These are phyloP conservation scores for Bellardia bayeri DNA, from an alignment of 2,888 invertebrate genomes.

Conservation along the genomic window DNA sequence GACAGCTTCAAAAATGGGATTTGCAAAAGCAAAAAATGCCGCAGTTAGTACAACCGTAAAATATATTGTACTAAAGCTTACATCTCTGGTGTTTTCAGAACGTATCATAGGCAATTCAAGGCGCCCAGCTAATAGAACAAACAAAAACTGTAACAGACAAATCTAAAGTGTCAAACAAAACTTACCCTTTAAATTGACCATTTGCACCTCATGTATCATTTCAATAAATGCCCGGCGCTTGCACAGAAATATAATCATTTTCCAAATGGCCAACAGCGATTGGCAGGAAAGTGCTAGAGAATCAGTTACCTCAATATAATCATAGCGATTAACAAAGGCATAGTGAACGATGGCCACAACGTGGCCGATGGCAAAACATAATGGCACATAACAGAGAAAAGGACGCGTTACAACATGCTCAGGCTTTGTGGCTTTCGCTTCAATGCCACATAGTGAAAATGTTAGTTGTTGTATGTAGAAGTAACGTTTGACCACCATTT, in stretches of 20 bases:
- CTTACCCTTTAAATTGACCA: slow-evolving; percentile 12
- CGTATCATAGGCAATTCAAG: slow-evolving; percentile 40
- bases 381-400: slow-evolving; percentile 20
- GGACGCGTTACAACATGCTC: slow-evolving; percentile 43
- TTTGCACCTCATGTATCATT: slow-evolving; percentile 9
- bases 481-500: slow-evolving; percentile 47
- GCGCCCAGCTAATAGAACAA: slow-evolving; percentile 3
- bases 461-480: slow-evolving; percentile 52
- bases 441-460: slow-evolving; percentile 51
- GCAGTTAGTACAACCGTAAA: slow-evolving; percentile 5
- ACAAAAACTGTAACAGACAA: neutral
- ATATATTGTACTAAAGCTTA: slow-evolving; percentile 31
- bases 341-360: slow-evolving; percentile 48
- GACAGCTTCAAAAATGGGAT: slow-evolving; percentile 37
- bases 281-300: slow-evolving; percentile 49
- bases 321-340: slow-evolving; percentile 41
- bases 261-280: slow-evolving; percentile 52
- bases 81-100: slow-evolving; percentile 39
- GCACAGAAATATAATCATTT: slow-evolving; percentile 41
- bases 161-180: neutral
- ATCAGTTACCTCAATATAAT: slow-evolving; percentile 66
- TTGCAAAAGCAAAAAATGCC: slow-evolving; percentile 5
- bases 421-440: slow-evolving; percentile 18
- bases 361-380: slow-evolving; percentile 36
- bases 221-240: slow-evolving; percentile 37